Evolutionary conservation across 2,888 invertebrate species (phyloP), one percentile per base, ranked within the genome.

Genomic region (Drosophila acutilabella): DNA sequence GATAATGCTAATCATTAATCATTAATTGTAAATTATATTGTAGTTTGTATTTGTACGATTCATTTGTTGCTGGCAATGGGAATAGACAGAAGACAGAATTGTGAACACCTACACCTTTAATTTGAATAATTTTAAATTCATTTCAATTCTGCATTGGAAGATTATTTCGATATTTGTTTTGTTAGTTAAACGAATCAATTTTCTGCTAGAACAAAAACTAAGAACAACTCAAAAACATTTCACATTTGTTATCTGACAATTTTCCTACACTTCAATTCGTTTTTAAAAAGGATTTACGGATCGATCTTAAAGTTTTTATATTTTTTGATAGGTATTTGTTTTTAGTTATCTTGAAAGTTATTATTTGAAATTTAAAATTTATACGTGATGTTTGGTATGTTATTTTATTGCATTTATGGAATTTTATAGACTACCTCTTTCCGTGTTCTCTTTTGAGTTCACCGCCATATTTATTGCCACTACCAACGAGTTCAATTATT

Each of bases 401-500:
- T 71, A 67, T 26, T 65, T 78, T 80, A 66, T 81, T 85, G 45
- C 59, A 74, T 47, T 59, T 66, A 74, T 83, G 54, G 50, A 71
- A 56, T 83, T 10, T 50, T 50, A 89, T 90, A 91, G 90, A 94
- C 95, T 97, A 98, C 98, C 98, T 98, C 96, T 98, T 98, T 95
- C 98, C 98, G 93, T 98, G 97, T 95, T 98, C 98, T 94, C 98
- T 97, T 95, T 98, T 98, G 95, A 98, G 98, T 94, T 98, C 97
- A 94, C 99, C 99, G 94, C 98, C 97, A 96, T 99, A 99, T 95
- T 98, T 98, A 95, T 98, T 98, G 94, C 98, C 97, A 95, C 97
- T 97, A 94, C 98, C 98, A 95, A 99, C 97, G 95, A 99, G 97
- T 95, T 99, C 98, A 95, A 98, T 98, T 95, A 99, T 98, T 96